Conservation (phyloP, 2,888 invertebrate species). For the Amiota minor region DNA sequence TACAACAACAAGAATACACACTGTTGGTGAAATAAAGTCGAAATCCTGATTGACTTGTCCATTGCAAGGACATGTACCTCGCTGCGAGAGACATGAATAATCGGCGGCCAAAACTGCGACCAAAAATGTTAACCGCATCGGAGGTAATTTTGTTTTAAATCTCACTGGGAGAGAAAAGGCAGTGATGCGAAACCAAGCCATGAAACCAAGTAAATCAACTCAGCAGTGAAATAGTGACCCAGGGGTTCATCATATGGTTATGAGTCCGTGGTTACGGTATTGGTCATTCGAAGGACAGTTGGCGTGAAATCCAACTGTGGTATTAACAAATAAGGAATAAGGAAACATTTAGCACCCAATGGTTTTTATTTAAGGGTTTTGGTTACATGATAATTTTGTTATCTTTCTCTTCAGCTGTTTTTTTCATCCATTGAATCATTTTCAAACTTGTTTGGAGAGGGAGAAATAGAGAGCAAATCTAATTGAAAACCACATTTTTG, state of each 20-base stretch:
- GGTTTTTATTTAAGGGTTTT: constrained; percentile 34
- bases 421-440: neutral
- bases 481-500: constrained; percentile 57
- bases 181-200: constrained; percentile 58
- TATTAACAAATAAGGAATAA: neutral
- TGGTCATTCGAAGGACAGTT: constrained; percentile 37
- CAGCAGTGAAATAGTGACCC: neutral
- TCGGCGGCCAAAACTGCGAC: constrained; percentile 62
- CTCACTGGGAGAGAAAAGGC: neutral
- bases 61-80: constrained; percentile 60
- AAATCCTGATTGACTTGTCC: neutral
- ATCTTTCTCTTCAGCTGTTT: neutral
- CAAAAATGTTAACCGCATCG: constrained; percentile 60
- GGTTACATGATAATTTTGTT: neutral
- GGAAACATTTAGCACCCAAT: constrained; percentile 37
- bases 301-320: constrained; percentile 36
- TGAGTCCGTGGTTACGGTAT: neutral
- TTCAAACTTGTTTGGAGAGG: neutral
- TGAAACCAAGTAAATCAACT: constrained; percentile 47
- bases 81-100: constrained; percentile 58
- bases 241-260: constrained; percentile 8
- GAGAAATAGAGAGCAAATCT: constrained; percentile 51
- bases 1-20: neutral
- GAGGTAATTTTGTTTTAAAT: constrained; percentile 25
- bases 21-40: constrained; percentile 27